Evolutionary conservation across 2,113 vertebrate genomes (phyloP), one percentile per base, ranked within the genome.

Genomic region (Bubo scandiacus): DNA sequence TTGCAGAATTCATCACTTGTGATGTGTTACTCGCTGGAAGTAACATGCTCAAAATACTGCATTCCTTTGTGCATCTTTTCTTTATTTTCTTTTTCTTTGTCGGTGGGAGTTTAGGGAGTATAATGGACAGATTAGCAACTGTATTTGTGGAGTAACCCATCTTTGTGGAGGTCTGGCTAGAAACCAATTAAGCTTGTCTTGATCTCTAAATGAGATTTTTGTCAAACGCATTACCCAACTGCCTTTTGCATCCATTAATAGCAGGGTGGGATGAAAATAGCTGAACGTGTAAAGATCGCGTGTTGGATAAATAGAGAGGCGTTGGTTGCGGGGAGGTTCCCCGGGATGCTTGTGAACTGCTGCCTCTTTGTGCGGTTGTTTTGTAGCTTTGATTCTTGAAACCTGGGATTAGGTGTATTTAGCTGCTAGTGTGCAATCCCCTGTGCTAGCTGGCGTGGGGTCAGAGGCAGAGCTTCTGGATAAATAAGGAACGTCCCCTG

Each of bases 191-290:
- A 97, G 94, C 94, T 94, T 97, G 96, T 92, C 97, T 93, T 97
- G 97, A 97, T 97, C 96, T 81, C 94, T 97, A 97, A 97, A 97
- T 97, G 92, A 97, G 97, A 97, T 97, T 95, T 97, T 89, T 85
- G 92, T 66, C 57, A 0, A 62, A 43, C 1, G 73, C 89, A 82
- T 95, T 91, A 27, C 79, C 86, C 92, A 92, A 11, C 81, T 27
- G 70, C 86, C 87, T 90, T 45, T 55, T 88, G 75, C 86, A 78
- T 90, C 96, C 94, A 67, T 90, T 95, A 97, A 92, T 92, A 96
- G 91, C 19, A 7, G 84, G 86, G 92, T 74, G 90, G 91, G 95
- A 95, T 97, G 97, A 62, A 92, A 93, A 93, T 86, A 95, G 95
- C 89, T 88, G 91, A 94, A 91, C 6, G 7, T 42, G 66, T 38